Percentiles rank a stretch among this genome's conserved stretches.
Evolutionary conservation across 2,113 vertebrate species (phyloP).

Genomic region (Cranoglanis bouderius): DNA sequence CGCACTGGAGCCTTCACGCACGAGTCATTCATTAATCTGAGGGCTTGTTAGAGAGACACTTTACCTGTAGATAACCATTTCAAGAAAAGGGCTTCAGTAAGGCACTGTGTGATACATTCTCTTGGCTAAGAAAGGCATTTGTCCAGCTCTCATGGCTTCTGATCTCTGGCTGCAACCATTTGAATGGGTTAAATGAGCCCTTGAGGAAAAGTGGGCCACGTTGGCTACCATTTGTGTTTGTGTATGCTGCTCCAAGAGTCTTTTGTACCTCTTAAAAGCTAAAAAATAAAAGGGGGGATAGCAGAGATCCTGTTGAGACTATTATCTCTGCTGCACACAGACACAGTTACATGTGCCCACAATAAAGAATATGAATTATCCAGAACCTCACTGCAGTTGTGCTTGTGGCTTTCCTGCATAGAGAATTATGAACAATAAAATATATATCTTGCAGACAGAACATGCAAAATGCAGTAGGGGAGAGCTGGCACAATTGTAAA

Average conservation of each 20-base stretch:
- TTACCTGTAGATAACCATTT: constrained; percentile 51
- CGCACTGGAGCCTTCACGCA: constrained; percentile 55
- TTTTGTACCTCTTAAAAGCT: constrained; percentile 43
- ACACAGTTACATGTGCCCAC: constrained; percentile 21
- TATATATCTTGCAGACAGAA: background rate
- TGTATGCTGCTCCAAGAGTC: constrained; percentile 14
- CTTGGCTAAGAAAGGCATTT: constrained; percentile 45
- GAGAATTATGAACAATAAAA: background rate
- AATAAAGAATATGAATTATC: constrained; percentile 45
- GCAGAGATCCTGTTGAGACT: constrained; percentile 15
- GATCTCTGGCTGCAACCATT: constrained; percentile 48
- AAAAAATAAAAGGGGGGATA: constrained; percentile 23
- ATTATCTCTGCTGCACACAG: background rate
- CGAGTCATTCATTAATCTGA: constrained; percentile 58
- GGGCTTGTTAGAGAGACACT: constrained; percentile 60
- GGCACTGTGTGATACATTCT: constrained; percentile 42
- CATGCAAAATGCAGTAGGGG: background rate
- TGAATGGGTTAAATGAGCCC: constrained; percentile 51
- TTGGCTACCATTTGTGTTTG: constrained; percentile 39
- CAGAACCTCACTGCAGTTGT: constrained; percentile 26
- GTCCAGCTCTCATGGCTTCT: constrained; percentile 35
- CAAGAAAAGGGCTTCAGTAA: constrained; percentile 40
- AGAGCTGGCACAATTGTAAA: background rate
- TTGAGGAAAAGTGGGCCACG: constrained; percentile 36
- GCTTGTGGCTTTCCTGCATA: constrained; percentile 6